Percentiles rank a stretch among this genome's conserved stretches.
Conservation (phyloP, 2,888 invertebrate species). For the Parnassius smintheus region DNA sequence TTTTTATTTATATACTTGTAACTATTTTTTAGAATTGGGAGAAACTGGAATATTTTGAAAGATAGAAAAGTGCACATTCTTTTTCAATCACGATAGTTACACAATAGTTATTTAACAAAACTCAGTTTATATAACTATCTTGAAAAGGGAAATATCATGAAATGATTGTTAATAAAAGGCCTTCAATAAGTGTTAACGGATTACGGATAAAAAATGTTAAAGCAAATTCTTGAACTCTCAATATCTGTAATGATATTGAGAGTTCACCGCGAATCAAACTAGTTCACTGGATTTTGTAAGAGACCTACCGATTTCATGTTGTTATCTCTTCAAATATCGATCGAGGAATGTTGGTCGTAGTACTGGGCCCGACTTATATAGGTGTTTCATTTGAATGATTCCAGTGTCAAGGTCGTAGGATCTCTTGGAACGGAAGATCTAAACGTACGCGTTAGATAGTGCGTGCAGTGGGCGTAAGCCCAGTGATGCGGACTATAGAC, state of each 20-base stretch:
- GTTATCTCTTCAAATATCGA: slow-evolving; percentile 50
- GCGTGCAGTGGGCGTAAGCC: slow-evolving; percentile 12
- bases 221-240: slow-evolving; percentile 15
- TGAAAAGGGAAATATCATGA: neutral
- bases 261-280: neutral
- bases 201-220: neutral
- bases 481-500: neutral
- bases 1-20: too few species aligned
- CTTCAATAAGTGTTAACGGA: neutral
- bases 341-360: slow-evolving; percentile 55
- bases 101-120: neutral
- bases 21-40: too few species aligned
- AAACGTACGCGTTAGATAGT: slow-evolving; percentile 9
- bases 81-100: too few species aligned
- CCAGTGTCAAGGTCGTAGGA: slow-evolving; percentile 66
- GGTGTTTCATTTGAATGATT: slow-evolving; percentile 39
- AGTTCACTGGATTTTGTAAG: slow-evolving; percentile 11
- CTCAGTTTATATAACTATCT: slow-evolving; percentile 2
- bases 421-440: slow-evolving; percentile 29
- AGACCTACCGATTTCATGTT: slow-evolving; percentile 74
- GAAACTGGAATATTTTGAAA: too few species aligned
- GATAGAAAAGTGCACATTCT: too few species aligned
- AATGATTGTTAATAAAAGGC: neutral
- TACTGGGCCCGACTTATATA: slow-evolving; percentile 59
- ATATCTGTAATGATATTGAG: neutral